phyloP scores from a whole-genome alignment of 2,888 invertebrate species.

The Axea sp. region DNA sequence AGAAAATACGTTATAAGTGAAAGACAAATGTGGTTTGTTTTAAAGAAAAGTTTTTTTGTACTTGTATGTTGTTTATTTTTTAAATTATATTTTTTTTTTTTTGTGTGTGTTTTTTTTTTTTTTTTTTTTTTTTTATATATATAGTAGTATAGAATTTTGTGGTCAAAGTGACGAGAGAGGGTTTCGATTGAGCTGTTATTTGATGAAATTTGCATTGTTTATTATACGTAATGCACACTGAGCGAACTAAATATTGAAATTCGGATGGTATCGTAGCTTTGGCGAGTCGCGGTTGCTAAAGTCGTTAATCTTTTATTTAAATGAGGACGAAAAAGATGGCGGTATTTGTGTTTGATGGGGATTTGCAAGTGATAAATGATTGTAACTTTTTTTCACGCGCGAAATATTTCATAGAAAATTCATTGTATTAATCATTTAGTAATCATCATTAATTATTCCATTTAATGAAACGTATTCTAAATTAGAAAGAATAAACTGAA shows the following conservation, averaged over 20 bases:
- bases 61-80: too few relatives aligned
- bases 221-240: slow-evolving; percentile 45
- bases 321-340: slow-evolving; percentile 32
- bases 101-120: too few relatives aligned
- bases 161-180: slow-evolving; percentile 17
- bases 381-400: background rate
- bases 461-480: too few relatives aligned
- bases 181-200: slow-evolving; percentile 47
- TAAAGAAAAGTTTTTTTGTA: too few relatives aligned
- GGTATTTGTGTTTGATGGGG: slow-evolving; percentile 24
- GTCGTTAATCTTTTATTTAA: slow-evolving; percentile 52
- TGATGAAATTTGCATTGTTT: slow-evolving; percentile 56
- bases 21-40: too few relatives aligned
- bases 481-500: too few relatives aligned
- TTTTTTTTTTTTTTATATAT: slow-evolving; percentile 10
- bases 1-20: too few relatives aligned
- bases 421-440: background rate
- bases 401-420: slow-evolving; percentile 1
- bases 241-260: slow-evolving; percentile 40
- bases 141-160: slow-evolving; percentile 13
- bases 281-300: slow-evolving; percentile 21
- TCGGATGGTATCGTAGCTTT: slow-evolving; percentile 22
- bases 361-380: slow-evolving; percentile 11
- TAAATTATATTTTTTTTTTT: background rate
- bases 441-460: background rate